Conservation (phyloP, 2,888 invertebrate species). For the Tromatobia lineatoria region DNA sequence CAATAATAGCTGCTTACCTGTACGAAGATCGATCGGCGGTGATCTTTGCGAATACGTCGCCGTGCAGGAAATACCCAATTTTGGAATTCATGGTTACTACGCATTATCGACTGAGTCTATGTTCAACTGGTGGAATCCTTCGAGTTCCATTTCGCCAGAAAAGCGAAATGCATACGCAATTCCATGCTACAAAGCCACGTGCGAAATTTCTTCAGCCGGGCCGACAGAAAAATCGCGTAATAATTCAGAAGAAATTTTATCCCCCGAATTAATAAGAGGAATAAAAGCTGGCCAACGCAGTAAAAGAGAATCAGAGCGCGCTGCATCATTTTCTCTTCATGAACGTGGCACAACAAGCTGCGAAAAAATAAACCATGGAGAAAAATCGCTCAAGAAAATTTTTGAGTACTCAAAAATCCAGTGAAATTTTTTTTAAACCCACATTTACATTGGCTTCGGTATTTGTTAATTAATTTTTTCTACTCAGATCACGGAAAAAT, state of each 20-base stretch:
- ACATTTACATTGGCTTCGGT: not conserved
- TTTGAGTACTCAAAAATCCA: conserved; percentile 43
- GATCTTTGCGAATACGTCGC: conserved; percentile 85
- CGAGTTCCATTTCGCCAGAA: not conserved
- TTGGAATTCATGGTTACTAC: conserved; percentile 86
- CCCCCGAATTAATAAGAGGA: not conserved
- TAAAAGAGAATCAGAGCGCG: not conserved
- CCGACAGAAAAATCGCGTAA: not conserved
- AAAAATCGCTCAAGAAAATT: conserved; percentile 54
- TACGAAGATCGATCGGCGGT: conserved; percentile 71
- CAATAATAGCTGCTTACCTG: conserved; percentile 44
- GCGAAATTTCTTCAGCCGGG: conserved; percentile 16
- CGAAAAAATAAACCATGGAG: conserved; percentile 43
- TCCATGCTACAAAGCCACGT: conserved; percentile 50
- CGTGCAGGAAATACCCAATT: conserved; percentile 86
- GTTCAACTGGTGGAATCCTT: conserved; percentile 80
- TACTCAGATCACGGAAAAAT: conserved; percentile 57
- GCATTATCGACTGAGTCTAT: conserved; percentile 86
- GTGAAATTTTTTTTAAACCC: too few relatives aligned
- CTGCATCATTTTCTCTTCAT: not conserved
- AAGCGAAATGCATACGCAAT: not conserved
- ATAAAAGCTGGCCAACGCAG: not conserved
- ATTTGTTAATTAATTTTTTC: not conserved
- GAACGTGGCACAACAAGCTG: not conserved
- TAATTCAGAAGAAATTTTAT: not conserved